Evolutionary conservation across 2,113 vertebrate genomes (phyloP), one percentile per base, ranked within the genome.

Genomic region (Probosciger aterrimus): DNA sequence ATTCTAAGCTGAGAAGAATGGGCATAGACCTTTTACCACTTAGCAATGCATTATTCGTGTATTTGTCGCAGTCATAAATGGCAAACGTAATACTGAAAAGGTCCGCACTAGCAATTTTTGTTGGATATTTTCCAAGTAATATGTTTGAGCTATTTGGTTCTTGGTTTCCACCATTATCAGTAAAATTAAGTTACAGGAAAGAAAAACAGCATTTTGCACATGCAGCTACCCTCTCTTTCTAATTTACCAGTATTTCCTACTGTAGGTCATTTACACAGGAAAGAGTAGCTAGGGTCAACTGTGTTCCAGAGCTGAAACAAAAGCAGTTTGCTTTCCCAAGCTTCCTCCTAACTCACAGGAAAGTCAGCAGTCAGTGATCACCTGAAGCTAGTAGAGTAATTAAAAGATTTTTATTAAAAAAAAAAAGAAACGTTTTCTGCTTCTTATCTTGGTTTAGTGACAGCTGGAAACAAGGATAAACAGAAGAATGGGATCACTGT

Each of bases 391-490:
- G 31, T 31, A 75, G 4, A 59, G 17, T 47, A 59, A 94, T 84
- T 91, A 64, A 70, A 84, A 80, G 7, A 57, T 70, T 44, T 88
- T n/a, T 41, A 69, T 79, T 2, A 9, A 37, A 39, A 67, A 10
- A 9, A 28, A 33, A 49, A 0, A 33, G 0, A 53, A 59, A 50
- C 4, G 1, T 52, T 88, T 75, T 67, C 44, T 76, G 24, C 31
- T 81, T 92, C 16, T 93, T 92, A 39, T 88, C 62, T 96, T 91
- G 52, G 86, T 92, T 95, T 88, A 82, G 30, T 44, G 31, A 47
- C 25, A 91, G 16, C 7, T 81, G 89, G 24, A 85, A 97, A 88
- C 9, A 88, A 94, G 86, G 57, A 43, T 35, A 91, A 92, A 83
- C 20, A 90, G 27, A 95, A 37, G 17, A 90, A 71, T 52, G 44